Percentiles rank a stretch among this genome's conserved stretches.
These are phyloP conservation scores for Sitobion miscanthi DNA, from an alignment of 1,140 invertebrate species.

Conservation along the genomic window DNA sequence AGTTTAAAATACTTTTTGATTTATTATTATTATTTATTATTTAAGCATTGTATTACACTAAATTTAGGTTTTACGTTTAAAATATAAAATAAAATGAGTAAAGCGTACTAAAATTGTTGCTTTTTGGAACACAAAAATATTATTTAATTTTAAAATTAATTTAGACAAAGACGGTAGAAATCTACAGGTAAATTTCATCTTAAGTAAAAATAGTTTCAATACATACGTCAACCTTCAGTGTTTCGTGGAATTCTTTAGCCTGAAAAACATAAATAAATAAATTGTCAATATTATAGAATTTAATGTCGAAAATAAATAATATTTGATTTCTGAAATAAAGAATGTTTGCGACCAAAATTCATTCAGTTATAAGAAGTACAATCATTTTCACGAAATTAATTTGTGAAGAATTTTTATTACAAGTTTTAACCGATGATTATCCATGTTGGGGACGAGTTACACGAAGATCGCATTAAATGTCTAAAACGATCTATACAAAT, in stretches of 20 bases:
- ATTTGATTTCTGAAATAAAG: not conserved
- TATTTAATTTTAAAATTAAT: not conserved
- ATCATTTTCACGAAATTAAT: not conserved
- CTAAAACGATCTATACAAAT: not conserved
- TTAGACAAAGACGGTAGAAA: not conserved
- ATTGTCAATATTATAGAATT: not conserved
- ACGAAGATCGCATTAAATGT: not conserved
- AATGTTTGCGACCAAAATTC: not conserved
- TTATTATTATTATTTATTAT: too few relatives aligned
- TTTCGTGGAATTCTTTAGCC: slow-evolving; percentile 51
- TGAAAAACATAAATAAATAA: slow-evolving; percentile 53
- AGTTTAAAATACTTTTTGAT: too few relatives aligned
- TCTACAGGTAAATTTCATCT: not conserved
- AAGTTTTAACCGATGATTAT: not conserved
- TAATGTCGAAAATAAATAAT: not conserved
- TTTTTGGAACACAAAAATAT: not conserved
- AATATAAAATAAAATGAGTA: not conserved
- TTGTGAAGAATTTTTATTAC: not conserved
- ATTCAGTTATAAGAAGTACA: not conserved
- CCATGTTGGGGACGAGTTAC: not conserved
- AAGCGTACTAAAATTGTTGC: not conserved
- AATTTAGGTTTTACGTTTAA: not conserved
- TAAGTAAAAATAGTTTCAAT: not conserved
- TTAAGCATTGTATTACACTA: not conserved
- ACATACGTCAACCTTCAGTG: slow-evolving; percentile 55